phyloP scores from a whole-genome alignment of 2,797 vertebrate species.

The Alcedo quadribrachys region DNA sequence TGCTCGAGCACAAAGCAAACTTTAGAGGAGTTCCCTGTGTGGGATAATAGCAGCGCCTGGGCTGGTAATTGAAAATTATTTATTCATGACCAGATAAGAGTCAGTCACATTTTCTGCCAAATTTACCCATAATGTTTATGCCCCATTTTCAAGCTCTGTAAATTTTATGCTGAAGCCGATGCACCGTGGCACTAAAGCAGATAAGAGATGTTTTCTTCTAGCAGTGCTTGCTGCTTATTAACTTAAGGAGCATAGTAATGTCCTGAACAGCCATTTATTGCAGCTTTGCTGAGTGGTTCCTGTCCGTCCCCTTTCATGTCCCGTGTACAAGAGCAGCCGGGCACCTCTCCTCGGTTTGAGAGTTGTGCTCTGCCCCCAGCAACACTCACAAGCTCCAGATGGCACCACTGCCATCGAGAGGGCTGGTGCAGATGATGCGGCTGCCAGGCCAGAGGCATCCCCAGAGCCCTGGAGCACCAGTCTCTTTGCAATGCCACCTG shows the following conservation, averaged over 20 bases:
- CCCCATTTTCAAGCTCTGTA: slow-evolving; percentile 81
- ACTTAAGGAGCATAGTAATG: slow-evolving; percentile 67
- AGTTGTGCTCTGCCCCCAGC: background rate
- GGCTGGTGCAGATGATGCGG: background rate
- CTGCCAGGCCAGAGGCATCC: background rate
- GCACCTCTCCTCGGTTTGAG: background rate
- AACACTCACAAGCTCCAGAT: background rate
- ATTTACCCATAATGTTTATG: slow-evolving; percentile 81
- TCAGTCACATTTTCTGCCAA: slow-evolving; percentile 81
- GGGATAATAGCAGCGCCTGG: slow-evolving; percentile 51
- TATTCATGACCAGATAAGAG: slow-evolving; percentile 79
- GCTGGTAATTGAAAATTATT: slow-evolving; percentile 80
- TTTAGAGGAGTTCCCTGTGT: slow-evolving; percentile 60
- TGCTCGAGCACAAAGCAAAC: slow-evolving; percentile 47
- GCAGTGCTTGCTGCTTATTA: slow-evolving; percentile 74
- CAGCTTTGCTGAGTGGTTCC: slow-evolving; percentile 44
- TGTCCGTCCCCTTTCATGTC: slow-evolving; percentile 7
- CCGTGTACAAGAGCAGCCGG: background rate
- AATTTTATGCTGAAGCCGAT: slow-evolving; percentile 78
- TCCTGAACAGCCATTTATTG: slow-evolving; percentile 61
- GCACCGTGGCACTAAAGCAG: slow-evolving; percentile 72
- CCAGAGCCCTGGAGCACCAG: background rate
- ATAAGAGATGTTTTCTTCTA: slow-evolving; percentile 73
- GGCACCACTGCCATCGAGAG: background rate
- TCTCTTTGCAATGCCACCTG: background rate